Conservation (phyloP, 2,797 vertebrate genomes). For the Peromyscus nudipes region DNA sequence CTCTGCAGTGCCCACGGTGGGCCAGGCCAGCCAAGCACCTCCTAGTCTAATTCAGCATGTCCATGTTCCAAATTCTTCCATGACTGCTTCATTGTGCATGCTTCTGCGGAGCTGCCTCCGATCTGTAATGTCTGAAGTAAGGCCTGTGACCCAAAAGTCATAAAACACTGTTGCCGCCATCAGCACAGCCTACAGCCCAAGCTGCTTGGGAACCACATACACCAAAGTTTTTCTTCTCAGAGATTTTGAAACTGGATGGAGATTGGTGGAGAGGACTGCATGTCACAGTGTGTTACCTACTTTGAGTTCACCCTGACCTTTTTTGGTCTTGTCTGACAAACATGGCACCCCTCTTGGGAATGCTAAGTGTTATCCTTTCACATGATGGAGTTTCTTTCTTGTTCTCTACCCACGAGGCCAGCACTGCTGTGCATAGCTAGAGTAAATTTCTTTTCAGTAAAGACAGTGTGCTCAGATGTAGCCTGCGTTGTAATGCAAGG, state of each 20-base stretch:
- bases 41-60: not conserved
- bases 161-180: not conserved
- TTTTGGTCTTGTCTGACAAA: not conserved
- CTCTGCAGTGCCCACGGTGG: not conserved
- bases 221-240: not conserved
- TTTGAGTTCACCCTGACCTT: not conserved
- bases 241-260: not conserved
- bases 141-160: not conserved
- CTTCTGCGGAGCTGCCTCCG: constrained; percentile 41
- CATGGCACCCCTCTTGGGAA: not conserved
- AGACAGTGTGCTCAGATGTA: not conserved
- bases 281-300: not conserved
- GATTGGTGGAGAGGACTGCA: not conserved
- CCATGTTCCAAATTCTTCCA: not conserved
- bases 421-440: not conserved
- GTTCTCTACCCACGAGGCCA: not conserved
- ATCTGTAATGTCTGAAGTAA: not conserved
- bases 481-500: not conserved
- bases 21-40: not conserved
- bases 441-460: not conserved
- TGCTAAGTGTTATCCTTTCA: not conserved
- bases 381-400: not conserved
- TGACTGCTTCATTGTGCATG: not conserved
- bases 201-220: not conserved
- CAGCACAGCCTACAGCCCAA: not conserved